These are phyloP conservation scores for Lithobates sylvaticus DNA, from an alignment of 2,797 vertebrate species.

Conservation along the genomic window DNA sequence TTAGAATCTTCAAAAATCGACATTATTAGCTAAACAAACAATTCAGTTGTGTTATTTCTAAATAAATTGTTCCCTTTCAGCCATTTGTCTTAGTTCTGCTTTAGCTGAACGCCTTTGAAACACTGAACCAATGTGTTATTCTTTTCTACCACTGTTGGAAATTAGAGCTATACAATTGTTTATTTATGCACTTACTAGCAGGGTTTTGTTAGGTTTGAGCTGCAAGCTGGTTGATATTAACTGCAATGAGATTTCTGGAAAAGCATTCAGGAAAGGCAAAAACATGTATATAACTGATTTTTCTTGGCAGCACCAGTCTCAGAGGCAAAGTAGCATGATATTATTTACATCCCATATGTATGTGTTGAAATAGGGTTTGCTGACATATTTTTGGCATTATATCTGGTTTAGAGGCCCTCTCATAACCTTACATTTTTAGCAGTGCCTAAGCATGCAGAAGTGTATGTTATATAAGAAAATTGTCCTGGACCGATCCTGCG, in stretches of 20 bases:
- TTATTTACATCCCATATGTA: conserved; percentile 72
- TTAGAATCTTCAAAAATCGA: not conserved
- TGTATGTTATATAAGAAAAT: not conserved
- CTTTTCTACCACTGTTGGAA: conserved; percentile 17
- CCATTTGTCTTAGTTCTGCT: not conserved
- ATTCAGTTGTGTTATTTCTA: not conserved
- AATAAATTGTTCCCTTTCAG: conserved; percentile 8
- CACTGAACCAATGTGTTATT: conserved; percentile 1
- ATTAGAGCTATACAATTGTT: conserved; percentile 39
- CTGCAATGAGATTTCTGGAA: conserved; percentile 66
- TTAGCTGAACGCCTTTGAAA: not conserved
- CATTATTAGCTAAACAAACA: not conserved
- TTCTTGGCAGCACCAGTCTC: conserved; percentile 73
- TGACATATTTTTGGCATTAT: conserved; percentile 72
- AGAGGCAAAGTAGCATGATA: conserved; percentile 73
- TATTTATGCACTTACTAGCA: conserved; percentile 33
- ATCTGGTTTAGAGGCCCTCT: conserved; percentile 61
- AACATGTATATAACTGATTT: conserved; percentile 74
- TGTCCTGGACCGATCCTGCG: too few relatives aligned
- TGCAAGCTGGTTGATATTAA: conserved; percentile 54
- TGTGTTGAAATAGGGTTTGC: conserved; percentile 70
- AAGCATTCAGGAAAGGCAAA: conserved; percentile 66
- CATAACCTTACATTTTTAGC: conserved; percentile 52
- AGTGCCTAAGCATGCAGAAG: not conserved
- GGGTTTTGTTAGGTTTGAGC: conserved; percentile 40